These are phyloP conservation scores for Platanista minor DNA, from an alignment of 2,113 vertebrate genomes.

Conservation along the genomic window DNA sequence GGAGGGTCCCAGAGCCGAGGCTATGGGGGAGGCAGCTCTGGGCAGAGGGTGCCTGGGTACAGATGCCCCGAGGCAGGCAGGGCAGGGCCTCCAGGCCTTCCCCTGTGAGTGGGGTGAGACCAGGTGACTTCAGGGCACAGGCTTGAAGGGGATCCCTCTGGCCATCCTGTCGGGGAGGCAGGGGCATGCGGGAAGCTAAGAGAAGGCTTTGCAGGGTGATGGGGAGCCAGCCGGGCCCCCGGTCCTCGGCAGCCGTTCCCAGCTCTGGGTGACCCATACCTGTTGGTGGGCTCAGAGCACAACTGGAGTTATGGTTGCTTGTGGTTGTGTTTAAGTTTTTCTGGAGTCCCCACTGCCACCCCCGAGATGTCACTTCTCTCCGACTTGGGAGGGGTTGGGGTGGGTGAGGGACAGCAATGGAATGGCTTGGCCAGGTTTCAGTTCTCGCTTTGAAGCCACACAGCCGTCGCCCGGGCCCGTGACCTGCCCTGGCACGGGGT, in stretches of 20 bases:
- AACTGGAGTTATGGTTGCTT: accelerated
- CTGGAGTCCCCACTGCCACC: too few relatives aligned
- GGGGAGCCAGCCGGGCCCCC: background rate
- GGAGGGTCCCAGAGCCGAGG: background rate
- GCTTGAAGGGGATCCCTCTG: background rate
- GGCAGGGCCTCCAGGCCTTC: background rate
- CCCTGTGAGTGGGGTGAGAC: too few relatives aligned
- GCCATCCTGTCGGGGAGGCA: background rate
- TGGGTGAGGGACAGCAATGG: background rate
- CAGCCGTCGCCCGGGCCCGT: background rate
- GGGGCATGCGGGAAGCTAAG: background rate
- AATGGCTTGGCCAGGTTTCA: background rate
- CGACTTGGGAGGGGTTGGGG: background rate
- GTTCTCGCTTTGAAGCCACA: background rate
- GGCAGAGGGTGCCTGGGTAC: background rate
- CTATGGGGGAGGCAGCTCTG: background rate
- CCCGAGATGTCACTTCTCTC: background rate
- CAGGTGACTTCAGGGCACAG: background rate
- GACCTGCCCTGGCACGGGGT: background rate
- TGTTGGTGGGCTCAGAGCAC: background rate
- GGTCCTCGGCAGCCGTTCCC: background rate
- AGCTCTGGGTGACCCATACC: accelerated
- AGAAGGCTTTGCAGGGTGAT: background rate
- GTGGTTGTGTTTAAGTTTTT: background rate
- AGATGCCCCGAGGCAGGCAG: accelerated